phyloP scores from a whole-genome alignment of 92 coral and sea anemone species.

The Zoanthus sansibaricus region DNA sequence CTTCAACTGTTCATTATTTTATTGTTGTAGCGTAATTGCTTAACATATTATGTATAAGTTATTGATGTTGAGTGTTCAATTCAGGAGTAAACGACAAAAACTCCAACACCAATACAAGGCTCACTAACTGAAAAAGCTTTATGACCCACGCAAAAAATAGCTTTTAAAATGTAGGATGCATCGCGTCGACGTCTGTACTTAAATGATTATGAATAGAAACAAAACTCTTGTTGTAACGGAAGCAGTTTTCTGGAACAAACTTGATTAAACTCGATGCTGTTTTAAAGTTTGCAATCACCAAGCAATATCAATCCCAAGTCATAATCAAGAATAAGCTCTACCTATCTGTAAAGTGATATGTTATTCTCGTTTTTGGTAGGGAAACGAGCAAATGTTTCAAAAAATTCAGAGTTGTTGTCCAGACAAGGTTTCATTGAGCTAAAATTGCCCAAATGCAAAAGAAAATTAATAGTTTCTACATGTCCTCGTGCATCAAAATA shows the following conservation, averaged over 20 bases:
- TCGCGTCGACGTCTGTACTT: no score
- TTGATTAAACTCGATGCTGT: conserved; percentile 11
- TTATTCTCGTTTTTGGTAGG: background rate
- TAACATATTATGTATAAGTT: conserved; percentile 1
- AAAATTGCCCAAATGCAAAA: background rate
- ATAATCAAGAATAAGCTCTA: background rate
- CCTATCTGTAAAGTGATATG: background rate
- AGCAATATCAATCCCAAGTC: background rate
- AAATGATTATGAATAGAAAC: background rate
- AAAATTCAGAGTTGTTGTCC: background rate
- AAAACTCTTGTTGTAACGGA: background rate
- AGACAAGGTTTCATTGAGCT: background rate
- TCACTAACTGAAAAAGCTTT: background rate
- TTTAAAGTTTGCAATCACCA: background rate
- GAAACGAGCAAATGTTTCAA: background rate
- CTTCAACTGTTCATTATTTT: background rate
- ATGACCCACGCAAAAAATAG: background rate
- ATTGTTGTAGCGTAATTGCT: background rate
- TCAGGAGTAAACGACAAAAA: background rate
- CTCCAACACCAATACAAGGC: background rate
- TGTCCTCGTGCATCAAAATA: background rate
- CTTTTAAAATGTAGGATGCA: background rate
- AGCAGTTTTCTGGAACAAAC: background rate
- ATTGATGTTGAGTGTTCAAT: background rate
- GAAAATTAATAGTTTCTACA: background rate